Conservation (phyloP, 2,888 invertebrate genomes). For the Holacanthella duospinosa region DNA sequence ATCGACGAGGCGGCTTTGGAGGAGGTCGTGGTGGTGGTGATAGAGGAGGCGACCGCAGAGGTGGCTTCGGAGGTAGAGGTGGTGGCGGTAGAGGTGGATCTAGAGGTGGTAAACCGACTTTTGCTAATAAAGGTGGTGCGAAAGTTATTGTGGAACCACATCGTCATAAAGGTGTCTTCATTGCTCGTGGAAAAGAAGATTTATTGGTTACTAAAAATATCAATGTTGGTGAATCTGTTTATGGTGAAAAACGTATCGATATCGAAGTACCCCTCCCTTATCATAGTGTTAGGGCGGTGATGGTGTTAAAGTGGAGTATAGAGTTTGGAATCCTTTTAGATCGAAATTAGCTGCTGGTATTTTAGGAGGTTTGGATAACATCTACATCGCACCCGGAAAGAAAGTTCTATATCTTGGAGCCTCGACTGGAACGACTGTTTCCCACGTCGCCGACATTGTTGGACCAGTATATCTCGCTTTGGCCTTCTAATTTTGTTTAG, state of each 20-base stretch:
- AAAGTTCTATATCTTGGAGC: constrained; percentile 95
- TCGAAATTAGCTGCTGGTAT: constrained; percentile 98
- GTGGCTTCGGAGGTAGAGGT: constrained; percentile 10
- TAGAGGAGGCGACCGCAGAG: constrained; percentile 11
- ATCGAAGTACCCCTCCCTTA: constrained; percentile 66
- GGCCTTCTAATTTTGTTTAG: constrained; percentile 44
- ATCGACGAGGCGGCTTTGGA: not conserved
- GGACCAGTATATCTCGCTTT: constrained; percentile 58
- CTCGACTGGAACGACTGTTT: constrained; percentile 97
- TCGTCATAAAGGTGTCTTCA: constrained; percentile 90
- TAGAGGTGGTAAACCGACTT: constrained; percentile 31
- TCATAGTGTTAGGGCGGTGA: constrained; percentile 53
- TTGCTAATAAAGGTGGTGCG: constrained; percentile 78
- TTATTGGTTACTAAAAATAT: constrained; percentile 89
- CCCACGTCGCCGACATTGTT: constrained; percentile 95
- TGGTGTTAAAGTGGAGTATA: constrained; percentile 80
- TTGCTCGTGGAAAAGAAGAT: constrained; percentile 96
- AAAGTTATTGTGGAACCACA: constrained; percentile 94
- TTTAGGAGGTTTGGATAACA: constrained; percentile 90
- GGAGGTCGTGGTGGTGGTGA: constrained; percentile 8
- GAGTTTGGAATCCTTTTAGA: constrained; percentile 98
- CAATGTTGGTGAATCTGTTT: constrained; percentile 93
- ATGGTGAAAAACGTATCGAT: constrained; percentile 94
- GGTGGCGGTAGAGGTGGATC: constrained; percentile 7
- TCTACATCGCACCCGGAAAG: constrained; percentile 90